Base-by-base conservation (phyloP, 1,140 invertebrate species). In the Meloidogyne hapla region DNA sequence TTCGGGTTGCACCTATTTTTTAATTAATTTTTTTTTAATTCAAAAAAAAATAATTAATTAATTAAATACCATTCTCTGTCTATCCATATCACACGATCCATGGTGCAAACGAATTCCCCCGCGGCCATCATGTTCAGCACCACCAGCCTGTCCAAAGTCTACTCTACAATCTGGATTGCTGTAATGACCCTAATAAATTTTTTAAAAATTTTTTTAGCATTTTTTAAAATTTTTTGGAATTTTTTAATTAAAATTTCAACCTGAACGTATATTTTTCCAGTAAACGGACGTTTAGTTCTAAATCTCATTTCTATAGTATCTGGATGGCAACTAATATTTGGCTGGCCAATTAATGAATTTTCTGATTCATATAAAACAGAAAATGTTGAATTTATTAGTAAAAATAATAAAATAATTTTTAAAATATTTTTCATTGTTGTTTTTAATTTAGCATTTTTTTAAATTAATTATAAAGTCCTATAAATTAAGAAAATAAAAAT, bases 281-380 rank as follows among this genome's bases (percentile, higher is more conserved):
- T 81, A 74, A 86, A 86, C 38, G 63, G 73, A 33, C 74, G 79
- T 69, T 81, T 86, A 25, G 85, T 86, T 45, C 77, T 68, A 76
- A 86, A 86, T 65, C 81, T 74, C 82, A 86, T 85, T 73, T 86
- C 85, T 33, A 86, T 87, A 5, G 85, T 86, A 48, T 86, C 84
- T 13, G 85, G 61, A 64, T 86, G 82, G 74, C 85, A 86, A 25
- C 70, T 69, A 69, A 86, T 87, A 40, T 84, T 81, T 6, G 85
- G 85, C 38, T 71, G 73, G 23, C 81, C 81, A 2, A 87, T 69
- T 21, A 86, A 70, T 18, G 77, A 74, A 77, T 86, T 85, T 61
- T 87, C 84, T 23, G 82, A 38, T 61, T 82, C 81, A 40, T 38
- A 63, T 38, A 48, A 74, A 0, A 56, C 48, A 56, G 48, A 18